Evolutionary conservation across 2,888 invertebrate genomes (phyloP).

Genomic region (Synergus itoensis): DNA sequence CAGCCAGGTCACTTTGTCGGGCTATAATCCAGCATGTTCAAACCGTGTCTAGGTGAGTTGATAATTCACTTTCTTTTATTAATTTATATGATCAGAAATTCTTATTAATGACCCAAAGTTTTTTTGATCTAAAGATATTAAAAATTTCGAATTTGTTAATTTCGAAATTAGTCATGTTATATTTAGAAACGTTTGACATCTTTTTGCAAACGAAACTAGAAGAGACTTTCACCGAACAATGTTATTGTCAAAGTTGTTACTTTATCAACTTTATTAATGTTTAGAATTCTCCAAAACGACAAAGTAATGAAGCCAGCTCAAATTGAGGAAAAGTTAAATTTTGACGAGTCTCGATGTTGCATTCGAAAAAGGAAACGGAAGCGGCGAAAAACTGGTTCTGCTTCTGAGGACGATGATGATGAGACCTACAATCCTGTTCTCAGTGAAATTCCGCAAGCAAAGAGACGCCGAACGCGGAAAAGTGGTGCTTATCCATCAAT

Average conservation of each 20-base stretch:
- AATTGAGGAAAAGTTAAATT: slow-evolving; percentile 69
- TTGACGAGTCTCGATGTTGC: slow-evolving; percentile 73
- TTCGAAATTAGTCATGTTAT: no score
- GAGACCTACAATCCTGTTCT: slow-evolving; percentile 58
- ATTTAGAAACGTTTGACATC: no score
- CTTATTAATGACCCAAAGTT: not conserved
- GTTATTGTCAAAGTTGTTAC: not conserved
- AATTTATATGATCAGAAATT: not conserved
- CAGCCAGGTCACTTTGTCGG: slow-evolving; percentile 85
- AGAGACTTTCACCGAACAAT: not conserved
- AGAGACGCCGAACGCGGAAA: slow-evolving; percentile 55
- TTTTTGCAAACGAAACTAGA: not conserved
- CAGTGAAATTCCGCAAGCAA: slow-evolving; percentile 50
- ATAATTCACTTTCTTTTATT: slow-evolving; percentile 9
- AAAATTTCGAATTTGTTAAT: no score
- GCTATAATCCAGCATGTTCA: slow-evolving; percentile 83
- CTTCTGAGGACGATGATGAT: slow-evolving; percentile 70
- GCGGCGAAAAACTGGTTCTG: slow-evolving; percentile 63
- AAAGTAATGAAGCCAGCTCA: slow-evolving; percentile 63
- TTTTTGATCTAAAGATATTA: not conserved
- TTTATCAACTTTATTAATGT: slow-evolving; percentile 37
- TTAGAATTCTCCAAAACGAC: slow-evolving; percentile 67
- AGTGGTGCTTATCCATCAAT: slow-evolving; percentile 40
- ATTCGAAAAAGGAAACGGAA: slow-evolving; percentile 69
- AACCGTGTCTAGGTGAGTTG: slow-evolving; percentile 68